A percentile compares a stretch with the other conserved stretches of the same genome.
Evolutionary conservation across 2,888 invertebrate genomes (phyloP).

Genomic region (Chouioia cunea): DNA sequence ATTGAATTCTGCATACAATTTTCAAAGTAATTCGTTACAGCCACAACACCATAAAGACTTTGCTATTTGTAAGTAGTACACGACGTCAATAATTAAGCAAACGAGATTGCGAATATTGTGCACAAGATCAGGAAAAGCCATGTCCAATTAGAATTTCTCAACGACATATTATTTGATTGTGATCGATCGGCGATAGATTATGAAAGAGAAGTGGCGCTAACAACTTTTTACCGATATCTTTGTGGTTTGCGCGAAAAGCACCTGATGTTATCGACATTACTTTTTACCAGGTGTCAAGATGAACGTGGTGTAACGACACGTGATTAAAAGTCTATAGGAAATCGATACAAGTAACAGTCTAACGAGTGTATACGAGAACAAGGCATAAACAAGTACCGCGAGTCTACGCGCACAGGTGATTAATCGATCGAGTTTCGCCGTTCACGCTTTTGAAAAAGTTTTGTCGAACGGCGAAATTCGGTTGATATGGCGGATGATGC

Average conservation of each 20-base stretch:
- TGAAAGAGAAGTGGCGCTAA: constrained; percentile 25
- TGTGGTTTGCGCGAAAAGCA: constrained; percentile 6
- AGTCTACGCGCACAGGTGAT: constrained; percentile 10
- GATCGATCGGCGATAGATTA: constrained; percentile 27
- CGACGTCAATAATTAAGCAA: too few species aligned
- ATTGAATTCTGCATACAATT: too few species aligned
- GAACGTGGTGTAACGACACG: constrained; percentile 13
- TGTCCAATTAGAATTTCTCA: constrained; percentile 35
- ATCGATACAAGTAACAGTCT: constrained; percentile 8
- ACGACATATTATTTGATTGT: constrained; percentile 28
- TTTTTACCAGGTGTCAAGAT: neutral
- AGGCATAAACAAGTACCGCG: neutral
- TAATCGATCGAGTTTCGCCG: constrained; percentile 17
- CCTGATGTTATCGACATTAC: constrained; percentile 26
- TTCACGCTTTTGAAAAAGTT: constrained; percentile 19
- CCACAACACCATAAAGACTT: too few species aligned
- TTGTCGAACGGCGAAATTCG: constrained; percentile 12
- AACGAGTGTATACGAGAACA: constrained; percentile 18
- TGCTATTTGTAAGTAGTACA: too few species aligned
- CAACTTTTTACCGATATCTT: constrained; percentile 17
- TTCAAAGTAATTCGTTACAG: too few species aligned
- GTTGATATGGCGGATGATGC: neutral
- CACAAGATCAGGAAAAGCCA: neutral
- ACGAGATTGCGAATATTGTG: too few species aligned
- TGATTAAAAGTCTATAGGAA: constrained; percentile 29